phyloP scores from a whole-genome alignment of 2,888 invertebrate species.

The Pollenia griseotomentosa region DNA sequence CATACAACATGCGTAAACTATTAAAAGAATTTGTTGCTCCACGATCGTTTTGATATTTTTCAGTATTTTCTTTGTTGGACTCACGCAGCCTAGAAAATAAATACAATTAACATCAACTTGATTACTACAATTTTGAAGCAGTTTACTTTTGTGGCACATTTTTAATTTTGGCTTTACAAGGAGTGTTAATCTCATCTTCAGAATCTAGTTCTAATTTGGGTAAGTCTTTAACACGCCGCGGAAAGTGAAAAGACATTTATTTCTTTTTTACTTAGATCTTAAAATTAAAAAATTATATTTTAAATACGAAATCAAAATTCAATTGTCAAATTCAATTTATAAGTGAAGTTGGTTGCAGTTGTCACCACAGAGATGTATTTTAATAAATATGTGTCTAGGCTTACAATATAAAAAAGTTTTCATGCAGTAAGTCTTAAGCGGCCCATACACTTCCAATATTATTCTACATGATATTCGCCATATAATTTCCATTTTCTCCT shows the following conservation, averaged over 20 bases:
- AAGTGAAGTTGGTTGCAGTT: conserved; percentile 59
- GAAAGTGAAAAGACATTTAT: conserved; percentile 76
- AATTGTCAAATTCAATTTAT: background rate
- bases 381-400: background rate
- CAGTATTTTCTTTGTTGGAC: conserved; percentile 76
- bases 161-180: conserved; percentile 74
- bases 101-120: background rate
- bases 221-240: conserved; percentile 82
- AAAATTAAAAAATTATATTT: background rate
- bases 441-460: too few species aligned
- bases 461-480: too few species aligned
- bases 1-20: conserved; percentile 76
- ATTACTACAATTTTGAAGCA: background rate
- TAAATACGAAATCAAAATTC: conserved; percentile 54
- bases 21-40: conserved; percentile 59
- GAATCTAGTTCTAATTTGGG: conserved; percentile 81
- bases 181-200: conserved; percentile 80
- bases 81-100: conserved; percentile 33
- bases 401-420: too few species aligned
- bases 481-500: too few species aligned
- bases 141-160: conserved; percentile 47
- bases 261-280: conserved; percentile 16
- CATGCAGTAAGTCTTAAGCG: too few species aligned
- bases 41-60: conserved; percentile 27
- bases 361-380: background rate